Base-by-base conservation (phyloP, 2,888 invertebrate genomes). In the Dendrolimus houi region DNA sequence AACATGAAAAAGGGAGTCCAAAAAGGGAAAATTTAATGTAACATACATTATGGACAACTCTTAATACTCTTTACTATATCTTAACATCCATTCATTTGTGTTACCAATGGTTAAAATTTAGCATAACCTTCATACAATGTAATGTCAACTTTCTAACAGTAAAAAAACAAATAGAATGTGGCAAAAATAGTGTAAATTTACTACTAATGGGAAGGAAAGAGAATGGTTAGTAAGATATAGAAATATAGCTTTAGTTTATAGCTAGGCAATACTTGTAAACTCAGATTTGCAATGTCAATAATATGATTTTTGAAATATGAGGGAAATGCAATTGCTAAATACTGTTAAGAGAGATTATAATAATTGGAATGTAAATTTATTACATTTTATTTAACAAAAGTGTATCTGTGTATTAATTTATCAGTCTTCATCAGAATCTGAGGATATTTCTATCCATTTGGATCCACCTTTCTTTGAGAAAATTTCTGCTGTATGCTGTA, bases 371-470 rank as follows among this genome's bases (percentile, higher is more conserved):
- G 79, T 80, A 81, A 29, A 70, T 77, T 79, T 75, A 79, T 85
- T 83, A 83, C 77, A 85, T 84, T 83, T 81, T 82, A 83, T 80
- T 77, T 75, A 72, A 79, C 67, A 73, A 71, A 73, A 58, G 70
- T 63, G 66, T 67, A 58, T 60, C 52, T 62, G 60, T 60, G 55
- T 70, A 58, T 66, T 70, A 59, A 72, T 63, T 71, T 68, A 65
- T 81, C 67, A 77, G 56, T 81, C 75, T 63, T 76, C 89, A 52
- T 85, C 89, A 6, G 90, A 90, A 59, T 84, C 90, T 60, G 90
- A 90, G 62, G 90, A 89, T 64, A 90, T 77, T 70, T 90, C 90
- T 69, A 90, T 85, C 90, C 90, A 90, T 58, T 76, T 69, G 56
- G 87, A 83, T 47, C 75, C 69, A 55, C 77, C 80, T 62, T 80